Evolutionary conservation across 2,113 vertebrate genomes (phyloP).

Genomic region (Galemys pyrenaicus): DNA sequence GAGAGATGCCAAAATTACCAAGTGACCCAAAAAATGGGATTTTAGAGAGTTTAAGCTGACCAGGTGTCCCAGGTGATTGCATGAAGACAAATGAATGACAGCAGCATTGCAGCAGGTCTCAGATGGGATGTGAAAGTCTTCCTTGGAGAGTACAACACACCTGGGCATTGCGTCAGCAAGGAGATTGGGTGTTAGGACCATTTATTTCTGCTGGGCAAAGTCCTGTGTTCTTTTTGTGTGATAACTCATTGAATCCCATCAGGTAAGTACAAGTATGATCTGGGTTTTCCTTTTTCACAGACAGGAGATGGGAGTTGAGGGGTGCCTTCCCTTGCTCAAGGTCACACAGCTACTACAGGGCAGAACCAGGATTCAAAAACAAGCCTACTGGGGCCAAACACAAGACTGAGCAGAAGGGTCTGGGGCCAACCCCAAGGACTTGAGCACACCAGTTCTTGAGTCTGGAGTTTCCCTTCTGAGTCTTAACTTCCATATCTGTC

Average conservation of each 20-base stretch:
- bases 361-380: not conserved
- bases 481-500: not conserved
- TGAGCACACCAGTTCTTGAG: not conserved
- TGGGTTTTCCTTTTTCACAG: not conserved
- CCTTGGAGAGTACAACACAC: fast-evolving
- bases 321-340: not conserved
- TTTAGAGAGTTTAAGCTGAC: not conserved
- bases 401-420: not conserved
- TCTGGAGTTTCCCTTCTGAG: not conserved
- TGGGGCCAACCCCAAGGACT: fast-evolving
- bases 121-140: fast-evolving
- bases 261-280: not conserved
- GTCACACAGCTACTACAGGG: not conserved
- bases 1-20: not conserved
- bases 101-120: fast-evolving
- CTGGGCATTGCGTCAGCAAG: fast-evolving
- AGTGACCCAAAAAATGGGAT: not conserved
- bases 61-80: fast-evolving
- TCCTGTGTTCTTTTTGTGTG: not conserved
- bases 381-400: fast-evolving
- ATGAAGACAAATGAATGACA: not conserved
- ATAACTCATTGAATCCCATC: not conserved
- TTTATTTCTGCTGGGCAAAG: not conserved
- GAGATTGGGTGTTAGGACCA: fast-evolving
- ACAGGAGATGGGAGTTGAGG: not conserved